Evolutionary conservation across 2,888 invertebrate species (phyloP).

Genomic region (Habroteleia sp.): DNA sequence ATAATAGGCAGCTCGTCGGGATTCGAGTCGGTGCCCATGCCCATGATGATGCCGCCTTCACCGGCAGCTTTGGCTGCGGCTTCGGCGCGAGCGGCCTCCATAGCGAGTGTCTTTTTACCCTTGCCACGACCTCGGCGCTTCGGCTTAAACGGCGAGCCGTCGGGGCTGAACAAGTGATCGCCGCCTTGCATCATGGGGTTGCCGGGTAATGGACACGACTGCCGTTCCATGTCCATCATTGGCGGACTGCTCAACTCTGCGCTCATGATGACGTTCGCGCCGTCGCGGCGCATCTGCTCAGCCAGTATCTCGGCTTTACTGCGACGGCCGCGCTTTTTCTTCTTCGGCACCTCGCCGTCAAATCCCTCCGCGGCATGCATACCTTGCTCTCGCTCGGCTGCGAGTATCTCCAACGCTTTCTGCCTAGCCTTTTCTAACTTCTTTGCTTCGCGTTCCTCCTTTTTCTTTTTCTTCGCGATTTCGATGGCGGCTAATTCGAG

Average conservation of each 20-base stretch:
- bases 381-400: constrained; percentile 74
- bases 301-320: constrained; percentile 80
- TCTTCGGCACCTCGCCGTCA: constrained; percentile 74
- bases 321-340: constrained; percentile 79
- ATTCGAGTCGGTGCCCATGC: constrained; percentile 75
- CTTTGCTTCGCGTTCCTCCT: constrained; percentile 77
- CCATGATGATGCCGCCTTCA: constrained; percentile 74
- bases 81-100: constrained; percentile 81
- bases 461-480: constrained; percentile 78
- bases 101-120: constrained; percentile 79
- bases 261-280: constrained; percentile 65
- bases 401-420: constrained; percentile 78
- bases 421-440: constrained; percentile 77
- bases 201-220: constrained; percentile 14
- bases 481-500: constrained; percentile 81
- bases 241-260: constrained; percentile 50
- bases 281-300: constrained; percentile 79
- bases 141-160: constrained; percentile 76
- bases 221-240: constrained; percentile 40
- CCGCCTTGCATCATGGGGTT: constrained; percentile 73
- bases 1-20: constrained; percentile 70
- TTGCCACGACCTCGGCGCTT: constrained; percentile 79
- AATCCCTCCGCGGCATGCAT: constrained; percentile 68
- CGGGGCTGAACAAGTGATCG: constrained; percentile 73
- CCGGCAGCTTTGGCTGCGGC: constrained; percentile 81